Base-by-base conservation (phyloP, 2,888 invertebrate species). In the Andrena minutula region DNA sequence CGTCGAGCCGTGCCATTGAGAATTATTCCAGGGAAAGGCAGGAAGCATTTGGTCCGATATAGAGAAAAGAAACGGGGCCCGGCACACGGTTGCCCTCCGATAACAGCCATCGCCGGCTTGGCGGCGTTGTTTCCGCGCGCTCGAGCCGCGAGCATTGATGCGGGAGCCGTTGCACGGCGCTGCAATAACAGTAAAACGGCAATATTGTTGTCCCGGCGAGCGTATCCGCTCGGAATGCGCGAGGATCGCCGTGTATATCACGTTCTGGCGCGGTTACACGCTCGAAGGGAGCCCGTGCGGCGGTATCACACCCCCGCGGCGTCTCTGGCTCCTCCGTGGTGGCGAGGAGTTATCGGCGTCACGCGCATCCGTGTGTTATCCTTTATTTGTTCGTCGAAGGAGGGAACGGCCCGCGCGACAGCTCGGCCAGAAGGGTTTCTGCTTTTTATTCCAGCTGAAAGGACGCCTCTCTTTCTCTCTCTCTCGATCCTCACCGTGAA, bases 111-210 rank as follows among this genome's bases (percentile, higher is more conserved):
- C 41, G 41, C 16, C 12, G n/a, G 53, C 58, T 20, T n/a, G 30
- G 61, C 72, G 66, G 8, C 53, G 53, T 53, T 23, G 53, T 78
- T 85, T 68, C 56, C 75, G 78, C 64, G 68, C 74, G 47, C 51
- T 56, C 7, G 56, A 20, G 3, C 53, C 53, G 53, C 75, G 35
- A 26, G 56, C 75, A 79, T 73, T 70, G 78, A 75, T 73, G 76
- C 81, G 26, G 64, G n/a, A 56, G 60, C 53, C 53, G 53, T 23
- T 53, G 20, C 58, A 61, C 74, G 69, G 66, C 72, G 60, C 35
- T 56, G 86, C 81, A 87, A 85, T 89, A 89, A 89, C 86, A 83
- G 72, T 87, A 84, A 85, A 89, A 82, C 78, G 75, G 83, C 79
- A 82, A 87, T 89, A 89, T 85, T 86, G 84, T 87, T 87, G 84